phyloP scores from a whole-genome alignment of 2,113 vertebrate species.

The Haplotaxodon microlepis region DNA sequence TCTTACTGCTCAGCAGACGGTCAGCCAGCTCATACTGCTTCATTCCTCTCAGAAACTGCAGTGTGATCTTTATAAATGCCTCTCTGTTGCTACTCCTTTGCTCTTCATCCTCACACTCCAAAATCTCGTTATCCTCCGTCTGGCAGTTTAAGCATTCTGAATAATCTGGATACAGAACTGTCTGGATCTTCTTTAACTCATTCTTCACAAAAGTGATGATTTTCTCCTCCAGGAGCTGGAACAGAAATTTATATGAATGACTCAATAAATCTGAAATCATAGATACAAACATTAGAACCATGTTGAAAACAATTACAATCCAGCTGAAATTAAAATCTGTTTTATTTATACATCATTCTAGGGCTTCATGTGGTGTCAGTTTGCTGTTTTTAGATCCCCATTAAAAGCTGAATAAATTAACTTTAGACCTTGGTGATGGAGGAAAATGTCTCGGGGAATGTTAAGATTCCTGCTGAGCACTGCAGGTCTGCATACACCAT shows the following conservation, averaged over 20 bases:
- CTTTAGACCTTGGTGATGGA: not conserved
- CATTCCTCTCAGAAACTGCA: not conserved
- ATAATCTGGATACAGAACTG: not conserved
- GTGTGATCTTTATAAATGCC: not conserved
- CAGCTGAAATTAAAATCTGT: not conserved
- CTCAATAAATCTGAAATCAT: not conserved
- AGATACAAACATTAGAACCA: not conserved
- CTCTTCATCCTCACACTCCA: not conserved
- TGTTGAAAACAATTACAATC: not conserved
- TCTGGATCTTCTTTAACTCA: not conserved
- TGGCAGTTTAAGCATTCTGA: not conserved
- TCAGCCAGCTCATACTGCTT: not conserved
- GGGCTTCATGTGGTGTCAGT: not conserved
- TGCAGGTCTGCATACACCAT: not conserved
- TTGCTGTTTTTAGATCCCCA: not conserved
- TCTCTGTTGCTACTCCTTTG: not conserved
- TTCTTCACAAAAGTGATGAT: not conserved
- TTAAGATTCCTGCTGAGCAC: not conserved
- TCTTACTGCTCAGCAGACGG: not conserved
- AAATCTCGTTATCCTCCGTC: not conserved
- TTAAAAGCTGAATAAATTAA: not conserved
- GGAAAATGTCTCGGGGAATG: not conserved
- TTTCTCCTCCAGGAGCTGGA: not conserved
- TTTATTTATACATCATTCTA: not conserved
- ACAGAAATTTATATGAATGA: not conserved